phyloP scores from a whole-genome alignment of 2,113 vertebrate species.

The Caranx ignobilis region DNA sequence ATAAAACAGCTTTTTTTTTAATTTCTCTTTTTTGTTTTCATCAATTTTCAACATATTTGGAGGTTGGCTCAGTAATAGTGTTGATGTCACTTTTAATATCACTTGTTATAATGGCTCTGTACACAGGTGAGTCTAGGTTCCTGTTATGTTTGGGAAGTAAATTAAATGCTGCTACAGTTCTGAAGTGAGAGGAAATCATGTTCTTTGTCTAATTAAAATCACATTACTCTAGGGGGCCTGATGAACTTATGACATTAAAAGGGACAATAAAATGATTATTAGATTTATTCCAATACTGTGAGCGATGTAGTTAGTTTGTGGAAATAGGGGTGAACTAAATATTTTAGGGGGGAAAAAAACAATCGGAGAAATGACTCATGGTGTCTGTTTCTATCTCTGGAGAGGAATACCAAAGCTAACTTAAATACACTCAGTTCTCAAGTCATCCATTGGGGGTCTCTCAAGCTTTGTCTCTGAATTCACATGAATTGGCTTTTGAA shows the following conservation, averaged over 20 bases:
- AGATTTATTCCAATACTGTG: background rate
- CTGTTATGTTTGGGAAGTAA: too few species aligned
- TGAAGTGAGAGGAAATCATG: too few species aligned
- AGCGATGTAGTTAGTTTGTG: background rate
- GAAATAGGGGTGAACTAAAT: background rate
- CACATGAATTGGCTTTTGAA: background rate
- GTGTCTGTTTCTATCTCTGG: background rate
- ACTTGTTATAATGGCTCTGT: too few species aligned
- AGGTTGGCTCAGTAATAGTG: too few species aligned
- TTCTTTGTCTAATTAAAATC: too few species aligned
- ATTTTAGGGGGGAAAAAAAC: background rate
- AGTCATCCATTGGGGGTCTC: constrained; percentile 63
- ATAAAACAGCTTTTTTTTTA: too few species aligned
- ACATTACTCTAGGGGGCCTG: too few species aligned
- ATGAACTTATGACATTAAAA: background rate
- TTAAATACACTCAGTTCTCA: constrained; percentile 23
- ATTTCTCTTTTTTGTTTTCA: too few species aligned
- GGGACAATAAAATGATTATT: background rate
- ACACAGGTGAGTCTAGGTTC: too few species aligned
- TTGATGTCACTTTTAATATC: too few species aligned
- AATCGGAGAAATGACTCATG: background rate
- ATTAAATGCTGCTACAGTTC: too few species aligned
- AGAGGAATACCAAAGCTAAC: background rate
- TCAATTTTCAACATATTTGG: too few species aligned
- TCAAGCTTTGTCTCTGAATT: constrained; percentile 29